A percentile compares a stretch with the other conserved stretches of the same genome.
These are phyloP conservation scores for Lapara coniferarum DNA, from an alignment of 2,888 invertebrate genomes.

Conservation along the genomic window DNA sequence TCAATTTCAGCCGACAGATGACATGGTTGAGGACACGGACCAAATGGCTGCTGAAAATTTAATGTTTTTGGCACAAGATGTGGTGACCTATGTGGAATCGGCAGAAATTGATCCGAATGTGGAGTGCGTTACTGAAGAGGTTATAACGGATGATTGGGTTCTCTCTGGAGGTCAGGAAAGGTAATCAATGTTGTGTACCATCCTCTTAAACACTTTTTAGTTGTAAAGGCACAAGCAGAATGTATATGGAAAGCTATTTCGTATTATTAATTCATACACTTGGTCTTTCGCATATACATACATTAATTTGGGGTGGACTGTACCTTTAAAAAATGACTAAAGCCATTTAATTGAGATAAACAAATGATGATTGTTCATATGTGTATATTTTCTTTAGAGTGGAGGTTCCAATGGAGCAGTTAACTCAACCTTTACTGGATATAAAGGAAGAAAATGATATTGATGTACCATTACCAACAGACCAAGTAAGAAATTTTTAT, in stretches of 20 bases:
- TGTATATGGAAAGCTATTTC: too few species aligned
- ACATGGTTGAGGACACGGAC: constrained; percentile 76
- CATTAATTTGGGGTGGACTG: too few species aligned
- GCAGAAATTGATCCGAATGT: constrained; percentile 75
- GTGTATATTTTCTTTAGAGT: constrained; percentile 74
- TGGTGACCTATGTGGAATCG: constrained; percentile 70
- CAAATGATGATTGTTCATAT: neutral
- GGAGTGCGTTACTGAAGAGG: constrained; percentile 89
- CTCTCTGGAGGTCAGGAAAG: constrained; percentile 88
- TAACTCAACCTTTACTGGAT: constrained; percentile 72
- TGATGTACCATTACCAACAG: constrained; percentile 91
- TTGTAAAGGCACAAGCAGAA: neutral
- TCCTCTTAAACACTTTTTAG: neutral
- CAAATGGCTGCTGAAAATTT: constrained; percentile 86
- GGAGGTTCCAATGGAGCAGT: constrained; percentile 87
- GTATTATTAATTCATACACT: too few species aligned
- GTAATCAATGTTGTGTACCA: constrained; percentile 60
- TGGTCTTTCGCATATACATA: too few species aligned
- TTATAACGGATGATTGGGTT: constrained; percentile 92
- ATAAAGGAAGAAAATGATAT: constrained; percentile 86
- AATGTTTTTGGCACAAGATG: constrained; percentile 85
- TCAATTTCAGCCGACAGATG: constrained; percentile 48
- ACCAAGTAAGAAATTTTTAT: constrained; percentile 86
- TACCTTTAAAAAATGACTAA: too few species aligned
- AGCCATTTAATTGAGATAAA: too few species aligned